Evolutionary conservation across 2,888 invertebrate species (phyloP).

Genomic region (Aradus depressus): DNA sequence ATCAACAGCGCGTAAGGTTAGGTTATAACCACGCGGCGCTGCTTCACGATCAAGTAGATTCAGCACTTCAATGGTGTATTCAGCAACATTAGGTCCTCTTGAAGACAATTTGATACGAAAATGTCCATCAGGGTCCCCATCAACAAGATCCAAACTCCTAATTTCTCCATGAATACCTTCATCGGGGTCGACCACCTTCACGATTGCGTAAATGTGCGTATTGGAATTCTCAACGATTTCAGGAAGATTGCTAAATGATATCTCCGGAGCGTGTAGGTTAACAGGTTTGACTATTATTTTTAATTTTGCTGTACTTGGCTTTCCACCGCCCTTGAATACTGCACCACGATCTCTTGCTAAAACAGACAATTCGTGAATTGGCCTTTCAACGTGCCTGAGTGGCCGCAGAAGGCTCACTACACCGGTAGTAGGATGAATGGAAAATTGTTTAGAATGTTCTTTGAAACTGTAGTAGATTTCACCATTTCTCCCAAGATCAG

Average conservation of each 20-base stretch:
- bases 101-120: conserved; percentile 57
- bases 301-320: conserved; percentile 65
- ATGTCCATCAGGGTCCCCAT: conserved; percentile 81
- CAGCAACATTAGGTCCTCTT: conserved; percentile 40
- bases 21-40: conserved; percentile 70
- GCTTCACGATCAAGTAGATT: conserved; percentile 65
- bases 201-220: conserved; percentile 79
- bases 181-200: conserved; percentile 74
- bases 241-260: conserved; percentile 66
- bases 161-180: conserved; percentile 75
- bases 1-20: conserved; percentile 77
- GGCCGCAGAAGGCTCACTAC: conserved; percentile 71
- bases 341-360: conserved; percentile 76
- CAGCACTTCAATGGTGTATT: conserved; percentile 69
- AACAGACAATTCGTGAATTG: conserved; percentile 64
- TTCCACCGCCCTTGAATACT: conserved; percentile 43
- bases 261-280: conserved; percentile 76
- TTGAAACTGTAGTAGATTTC: conserved; percentile 92
- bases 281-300: conserved; percentile 63
- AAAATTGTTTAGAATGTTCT: conserved; percentile 70
- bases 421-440: conserved; percentile 87
- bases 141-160: conserved; percentile 67
- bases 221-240: conserved; percentile 69
- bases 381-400: conserved; percentile 56
- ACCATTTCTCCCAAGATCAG: conserved; percentile 89